Base-by-base conservation (phyloP, 1,140 invertebrate species). In the Hirudo medicinalis region DNA sequence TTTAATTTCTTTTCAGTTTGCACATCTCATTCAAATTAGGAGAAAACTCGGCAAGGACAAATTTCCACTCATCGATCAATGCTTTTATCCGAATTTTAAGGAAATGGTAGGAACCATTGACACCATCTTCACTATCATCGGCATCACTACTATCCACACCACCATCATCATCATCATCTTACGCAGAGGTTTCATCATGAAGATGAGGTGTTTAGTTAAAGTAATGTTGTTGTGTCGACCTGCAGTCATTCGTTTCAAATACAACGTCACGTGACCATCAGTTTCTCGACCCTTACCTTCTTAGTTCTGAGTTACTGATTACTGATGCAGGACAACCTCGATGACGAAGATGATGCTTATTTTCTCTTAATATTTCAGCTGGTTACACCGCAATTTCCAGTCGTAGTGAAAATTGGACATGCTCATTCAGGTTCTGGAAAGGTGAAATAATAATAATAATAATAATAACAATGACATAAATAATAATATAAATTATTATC, bases 401-500 rank as follows among this genome's bases (percentile, higher is more conserved):
- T 92, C 70, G 94, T 97, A 69, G 87, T 97, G 77, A 98, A 98
- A 86, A 89, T 97, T 77, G 94, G 94, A 67, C 93, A 97, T 84
- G 93, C 93, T 75, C 94, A 97, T 80, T 88, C 90, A 74, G 94
- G 94, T 72, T 84, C 93, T 72, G 94, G 94, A 72, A 98, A 97
- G 83, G 91, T 96, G 73, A 89, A 90, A 89, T 89, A 53, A 49
- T 15, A 19, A 25, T 8, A 6, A 11, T 63, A 8, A 5, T 49
- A 49, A 49, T 6, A 36, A 36, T 36, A 36, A 36, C n/a, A n/a
- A n/a, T n/a, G 32, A 36, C 32, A 3, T 36, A n/a, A n/a, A n/a
- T 36, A 3, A 36, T 36, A 36, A 3, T 36, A 6, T 36, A 36
- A 36, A 36, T 3, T 49, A 49, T 49, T 49, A 49, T 49, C 43